Percentiles rank a stretch among this genome's conserved stretches.
Evolutionary conservation across 1,140 invertebrate species (phyloP).

Genomic region (Wasmannia auropunctata): DNA sequence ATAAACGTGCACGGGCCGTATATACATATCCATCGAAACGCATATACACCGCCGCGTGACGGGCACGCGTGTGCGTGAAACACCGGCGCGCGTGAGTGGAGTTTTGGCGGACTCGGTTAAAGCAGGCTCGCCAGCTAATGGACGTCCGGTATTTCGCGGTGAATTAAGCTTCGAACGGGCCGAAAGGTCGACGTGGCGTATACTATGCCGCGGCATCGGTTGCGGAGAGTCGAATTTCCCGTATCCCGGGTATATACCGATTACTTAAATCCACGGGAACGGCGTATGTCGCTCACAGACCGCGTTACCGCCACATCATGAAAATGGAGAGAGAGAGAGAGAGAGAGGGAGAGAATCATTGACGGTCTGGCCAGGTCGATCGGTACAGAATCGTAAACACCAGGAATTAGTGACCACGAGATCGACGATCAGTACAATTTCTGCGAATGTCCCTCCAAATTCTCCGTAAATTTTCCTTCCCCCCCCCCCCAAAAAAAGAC

Average conservation of each 20-base stretch:
- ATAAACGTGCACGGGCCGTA: slow-evolving; percentile 39
- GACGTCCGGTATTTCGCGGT: slow-evolving; percentile 78
- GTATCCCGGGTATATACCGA: slow-evolving; percentile 29
- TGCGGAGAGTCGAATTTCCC: slow-evolving; percentile 53
- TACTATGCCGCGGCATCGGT: not conserved
- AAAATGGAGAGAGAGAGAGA: slow-evolving; percentile 53
- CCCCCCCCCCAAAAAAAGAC: not conserved
- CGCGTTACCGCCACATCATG: slow-evolving; percentile 42
- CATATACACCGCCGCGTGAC: slow-evolving; percentile 19
- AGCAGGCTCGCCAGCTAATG: slow-evolving; percentile 77
- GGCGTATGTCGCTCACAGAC: slow-evolving; percentile 22
- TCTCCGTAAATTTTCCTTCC: not conserved
- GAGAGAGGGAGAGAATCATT: too few relatives aligned
- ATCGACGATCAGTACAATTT: not conserved
- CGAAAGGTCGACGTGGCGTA: slow-evolving; percentile 35
- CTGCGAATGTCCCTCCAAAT: not conserved
- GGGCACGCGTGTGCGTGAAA: slow-evolving; percentile 33
- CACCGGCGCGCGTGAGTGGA: slow-evolving; percentile 36
- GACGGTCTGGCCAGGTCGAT: not conserved
- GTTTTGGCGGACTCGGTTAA: slow-evolving; percentile 68
- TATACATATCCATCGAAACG: slow-evolving; percentile 62
- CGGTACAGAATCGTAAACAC: slow-evolving; percentile 7
- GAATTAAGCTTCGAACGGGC: slow-evolving; percentile 71
- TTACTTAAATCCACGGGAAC: slow-evolving; percentile 43
- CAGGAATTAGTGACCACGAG: slow-evolving; percentile 1